phyloP scores from a whole-genome alignment of 1,140 invertebrate species.

The Orchesella cincta region DNA sequence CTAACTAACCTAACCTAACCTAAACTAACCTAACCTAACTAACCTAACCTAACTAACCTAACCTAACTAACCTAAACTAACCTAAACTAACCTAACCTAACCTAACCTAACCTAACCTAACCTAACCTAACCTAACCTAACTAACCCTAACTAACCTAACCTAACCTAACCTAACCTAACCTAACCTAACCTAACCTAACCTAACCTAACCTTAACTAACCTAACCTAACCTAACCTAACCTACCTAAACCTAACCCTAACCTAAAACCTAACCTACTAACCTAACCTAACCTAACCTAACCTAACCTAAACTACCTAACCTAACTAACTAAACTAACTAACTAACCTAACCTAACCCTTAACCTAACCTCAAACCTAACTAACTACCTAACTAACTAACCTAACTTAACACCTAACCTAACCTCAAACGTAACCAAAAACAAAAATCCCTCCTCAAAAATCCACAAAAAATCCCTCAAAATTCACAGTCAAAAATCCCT shows the following conservation, averaged over 20 bases:
- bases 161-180: constrained; percentile 54
- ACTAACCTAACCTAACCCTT: constrained; percentile 47
- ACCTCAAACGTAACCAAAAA: constrained; percentile 44
- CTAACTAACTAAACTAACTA: constrained; percentile 50
- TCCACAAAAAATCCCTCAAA: too few relatives aligned
- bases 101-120: constrained; percentile 51
- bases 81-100: constrained; percentile 51
- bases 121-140: constrained; percentile 53
- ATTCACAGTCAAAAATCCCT: too few relatives aligned
- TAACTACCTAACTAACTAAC: constrained; percentile 48
- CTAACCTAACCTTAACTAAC: constrained; percentile 52
- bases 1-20: too few relatives aligned
- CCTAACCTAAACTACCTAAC: constrained; percentile 50
- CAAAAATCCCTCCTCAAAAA: too few relatives aligned
- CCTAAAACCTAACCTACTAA: constrained; percentile 53
- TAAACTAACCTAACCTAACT: constrained; percentile 43
- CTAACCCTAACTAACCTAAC: constrained; percentile 52
- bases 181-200: constrained; percentile 52
- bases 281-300: constrained; percentile 53
- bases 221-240: constrained; percentile 54
- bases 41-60: constrained; percentile 41
- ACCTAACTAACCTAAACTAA: constrained; percentile 47
- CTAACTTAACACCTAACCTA: constrained; percentile 51
- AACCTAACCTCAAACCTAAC: constrained; percentile 47
- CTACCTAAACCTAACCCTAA: constrained; percentile 53